A percentile compares a stretch with the other conserved stretches of the same genome.
Conservation (phyloP, 2,888 invertebrate genomes). For the Erebia ligea region DNA sequence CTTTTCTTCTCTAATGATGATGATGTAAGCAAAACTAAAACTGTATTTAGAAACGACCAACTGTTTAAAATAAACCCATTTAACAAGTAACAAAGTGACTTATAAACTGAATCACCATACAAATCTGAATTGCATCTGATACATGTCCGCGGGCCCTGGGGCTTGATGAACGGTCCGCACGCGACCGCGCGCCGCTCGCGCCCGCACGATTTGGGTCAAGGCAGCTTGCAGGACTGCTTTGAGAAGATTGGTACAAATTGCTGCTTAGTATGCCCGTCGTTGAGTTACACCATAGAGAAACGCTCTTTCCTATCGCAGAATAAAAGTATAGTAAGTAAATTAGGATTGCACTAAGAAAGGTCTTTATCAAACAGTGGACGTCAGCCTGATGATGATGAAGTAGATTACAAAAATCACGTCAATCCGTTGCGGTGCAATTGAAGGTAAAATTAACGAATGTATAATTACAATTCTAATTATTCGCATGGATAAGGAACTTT, state of each 20-base stretch:
- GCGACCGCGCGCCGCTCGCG: conserved; percentile 46
- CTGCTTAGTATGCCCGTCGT: conserved; percentile 38
- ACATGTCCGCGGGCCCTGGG: conserved; percentile 14
- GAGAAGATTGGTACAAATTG: conserved; percentile 66
- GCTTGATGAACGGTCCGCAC: conserved; percentile 51
- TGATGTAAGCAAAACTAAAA: too few relatives aligned
- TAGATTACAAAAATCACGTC: too few relatives aligned
- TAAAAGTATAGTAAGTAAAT: too few relatives aligned
- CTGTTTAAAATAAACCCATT: not conserved
- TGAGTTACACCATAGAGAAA: not conserved
- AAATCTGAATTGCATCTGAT: conserved; percentile 35
- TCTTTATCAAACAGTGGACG: too few relatives aligned
- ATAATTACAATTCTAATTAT: too few relatives aligned
- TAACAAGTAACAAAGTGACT: conserved; percentile 12
- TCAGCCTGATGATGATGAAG: too few relatives aligned
- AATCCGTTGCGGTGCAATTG: too few relatives aligned
- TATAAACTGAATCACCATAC: conserved; percentile 29
- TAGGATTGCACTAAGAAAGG: too few relatives aligned
- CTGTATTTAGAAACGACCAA: not conserved
- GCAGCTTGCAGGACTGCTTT: conserved; percentile 67
- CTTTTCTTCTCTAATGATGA: too few relatives aligned
- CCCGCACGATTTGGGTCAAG: conserved; percentile 77
- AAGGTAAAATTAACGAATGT: too few relatives aligned
- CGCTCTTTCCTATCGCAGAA: not conserved
- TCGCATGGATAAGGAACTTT: too few relatives aligned